Base-by-base conservation (phyloP, 1,140 invertebrate genomes). In the Chrysomallon squamiferum region DNA sequence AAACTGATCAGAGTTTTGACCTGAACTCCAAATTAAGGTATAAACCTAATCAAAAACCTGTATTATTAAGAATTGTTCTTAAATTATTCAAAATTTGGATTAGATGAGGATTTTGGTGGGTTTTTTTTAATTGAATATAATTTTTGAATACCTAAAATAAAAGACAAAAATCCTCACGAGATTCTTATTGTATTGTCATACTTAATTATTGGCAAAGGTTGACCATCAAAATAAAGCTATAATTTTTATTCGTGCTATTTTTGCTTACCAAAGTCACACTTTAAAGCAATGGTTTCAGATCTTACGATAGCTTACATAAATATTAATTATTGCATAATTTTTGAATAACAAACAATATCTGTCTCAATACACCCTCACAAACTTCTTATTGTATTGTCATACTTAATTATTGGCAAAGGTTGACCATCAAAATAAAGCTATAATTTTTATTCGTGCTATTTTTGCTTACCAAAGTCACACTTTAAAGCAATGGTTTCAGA, bases 1-100 rank as follows among this genome's bases (percentile, higher is more conserved):
- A 49, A 54, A 62, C 11, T 20, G 70, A 73, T 47, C 68, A 71
- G 59, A 72, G 69, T n/a, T 76, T 72, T 56, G 73, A 75, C 35
- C 68, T 76, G 33, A 69, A 66, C 58, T 56, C 61, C 20, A 69
- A 72, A 50, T 43, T 76, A 7, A 59, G 52, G 72, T 76, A 41
- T 29, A 57, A 43, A 22, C 41, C 32, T 25, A 47, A 43, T 15
- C 18, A 62, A 7, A 30, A 43, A 22, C 29, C 25, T 22, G 18
- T 50, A 2, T 13, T 62, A 15, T 15, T 18, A 56, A 18, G 20
- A 29, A 25, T 1, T 22, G 3, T 18, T 18, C 7, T 56, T n/a
- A 27, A 25, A 56, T 29, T 27, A 15, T 30, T 30, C 29, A 6
- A 56, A 7, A 9, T 7, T 18, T 18, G 18, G 15, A 30, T 5